Base-by-base conservation (phyloP, 2,888 invertebrate species). In the Lobophora halterata region DNA sequence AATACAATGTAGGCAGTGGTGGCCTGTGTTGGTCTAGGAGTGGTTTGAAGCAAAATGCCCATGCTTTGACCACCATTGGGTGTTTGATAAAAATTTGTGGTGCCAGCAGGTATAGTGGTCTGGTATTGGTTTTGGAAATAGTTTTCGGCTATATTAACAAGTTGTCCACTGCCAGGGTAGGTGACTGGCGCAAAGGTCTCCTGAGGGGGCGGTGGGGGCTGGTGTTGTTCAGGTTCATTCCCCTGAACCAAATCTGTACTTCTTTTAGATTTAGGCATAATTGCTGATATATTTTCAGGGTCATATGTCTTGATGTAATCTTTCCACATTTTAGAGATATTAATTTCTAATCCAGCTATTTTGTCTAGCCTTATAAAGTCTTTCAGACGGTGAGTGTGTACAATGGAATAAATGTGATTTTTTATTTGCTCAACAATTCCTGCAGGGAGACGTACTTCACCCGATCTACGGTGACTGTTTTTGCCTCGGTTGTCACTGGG, bases 301-400 rank as follows among this genome's bases (percentile, higher is more conserved):
- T 89, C 89, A 74, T 79, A 87, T 3, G 79, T 75, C 51, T 87
- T 86, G n/a, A 89, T 86, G 43, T 89, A 89, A 54, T 89, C 88
- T 57, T 89, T 89, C 88, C 89, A 89, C 88, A 89, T 89, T 63
- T 89, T 89, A 1, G 89, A 88, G 46, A 89, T 88, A 53, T 89
- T 89, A 16, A 89, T 88, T 72, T 89, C 89, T 37, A 89, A 70
- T 0, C 89, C 89, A 30, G 88, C 88, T 51, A 88, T 82, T 66
- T 89, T 89, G 38, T 89, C 89, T 24, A 88, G 63, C 49, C 88
- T 72, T 38, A 89, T 87, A 39, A 89, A 89, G 53, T 89, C 89
- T 59, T 88, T 87, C 9, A 88, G 60, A 14, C 87, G 70, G 31
- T 88, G 88, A 3, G 88, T 88, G 52, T 88, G 88, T 5, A 88